Evolutionary conservation across 1,140 invertebrate species (phyloP).

Genomic region (Plutomurus gul): DNA sequence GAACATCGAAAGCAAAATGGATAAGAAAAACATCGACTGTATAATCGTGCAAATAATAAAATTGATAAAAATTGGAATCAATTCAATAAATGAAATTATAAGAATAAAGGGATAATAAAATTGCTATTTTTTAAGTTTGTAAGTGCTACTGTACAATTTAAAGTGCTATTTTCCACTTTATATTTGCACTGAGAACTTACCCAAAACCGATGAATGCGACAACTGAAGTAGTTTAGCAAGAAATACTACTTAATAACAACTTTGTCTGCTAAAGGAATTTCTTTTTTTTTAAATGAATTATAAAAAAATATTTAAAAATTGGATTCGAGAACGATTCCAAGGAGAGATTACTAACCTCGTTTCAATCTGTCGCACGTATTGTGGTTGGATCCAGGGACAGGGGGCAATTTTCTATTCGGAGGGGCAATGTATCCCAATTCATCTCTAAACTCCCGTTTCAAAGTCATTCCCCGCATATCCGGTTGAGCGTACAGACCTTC

Average conservation of each 20-base stretch:
- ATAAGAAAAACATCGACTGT: no score
- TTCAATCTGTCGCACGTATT: constrained; percentile 92
- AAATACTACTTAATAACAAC: neutral
- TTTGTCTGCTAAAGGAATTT: neutral
- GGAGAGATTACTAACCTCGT: constrained; percentile 67
- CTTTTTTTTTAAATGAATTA: neutral
- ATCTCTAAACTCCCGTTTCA: constrained; percentile 71
- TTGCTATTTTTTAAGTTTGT: no score
- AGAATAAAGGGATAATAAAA: no score
- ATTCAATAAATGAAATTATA: no score
- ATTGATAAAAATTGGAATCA: no score
- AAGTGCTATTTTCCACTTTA: neutral
- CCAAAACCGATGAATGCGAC: neutral
- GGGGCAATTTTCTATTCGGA: constrained; percentile 85
- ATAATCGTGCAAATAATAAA: no score
- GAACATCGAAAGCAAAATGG: no score
- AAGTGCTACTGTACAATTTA: constrained; percentile 10
- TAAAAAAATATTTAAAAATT: neutral
- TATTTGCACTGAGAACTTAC: constrained; percentile 1
- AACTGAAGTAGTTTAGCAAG: neutral
- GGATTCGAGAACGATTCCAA: neutral
- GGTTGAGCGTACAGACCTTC: constrained; percentile 74
- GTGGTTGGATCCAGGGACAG: constrained; percentile 88
- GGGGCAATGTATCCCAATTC: constrained; percentile 90
- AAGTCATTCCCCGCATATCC: constrained; percentile 53